Percentiles rank a stretch among this genome's conserved stretches.
phyloP scores from a whole-genome alignment of 2,113 vertebrate genomes.

The Hypanus sabinus region DNA sequence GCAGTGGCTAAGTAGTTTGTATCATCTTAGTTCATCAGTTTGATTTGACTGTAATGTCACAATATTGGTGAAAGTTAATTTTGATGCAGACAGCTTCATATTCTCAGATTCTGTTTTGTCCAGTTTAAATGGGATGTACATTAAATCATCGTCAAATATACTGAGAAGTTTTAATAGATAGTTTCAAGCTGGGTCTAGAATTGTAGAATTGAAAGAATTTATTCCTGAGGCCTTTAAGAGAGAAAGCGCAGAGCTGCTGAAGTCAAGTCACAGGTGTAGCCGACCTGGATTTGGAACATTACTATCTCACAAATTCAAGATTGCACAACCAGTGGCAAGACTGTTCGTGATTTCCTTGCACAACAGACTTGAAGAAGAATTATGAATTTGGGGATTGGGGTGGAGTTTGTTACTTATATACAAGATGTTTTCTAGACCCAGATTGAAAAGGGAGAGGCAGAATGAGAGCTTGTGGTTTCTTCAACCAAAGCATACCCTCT shows the following conservation, averaged over 20 bases:
- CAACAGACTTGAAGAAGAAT: conserved; percentile 29
- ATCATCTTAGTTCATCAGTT: conserved; percentile 16
- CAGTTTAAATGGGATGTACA: conserved; percentile 27
- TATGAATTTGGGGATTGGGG: background rate
- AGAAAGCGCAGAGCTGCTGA: conserved; percentile 14
- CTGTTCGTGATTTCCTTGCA: conserved; percentile 22
- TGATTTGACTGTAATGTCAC: background rate
- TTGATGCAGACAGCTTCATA: conserved; percentile 30
- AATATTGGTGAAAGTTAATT: conserved; percentile 25
- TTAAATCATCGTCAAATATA: background rate
- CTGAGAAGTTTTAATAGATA: conserved; percentile 19
- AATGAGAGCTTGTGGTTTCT: background rate
- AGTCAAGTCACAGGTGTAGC: background rate
- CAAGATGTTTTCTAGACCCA: background rate
- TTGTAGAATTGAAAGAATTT: conserved; percentile 12
- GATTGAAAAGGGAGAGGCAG: background rate
- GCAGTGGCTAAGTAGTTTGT: conserved; percentile 32
- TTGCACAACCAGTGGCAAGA: background rate
- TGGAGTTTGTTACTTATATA: background rate
- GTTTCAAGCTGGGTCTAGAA: conserved; percentile 12
- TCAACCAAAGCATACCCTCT: background rate
- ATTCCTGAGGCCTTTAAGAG: conserved; percentile 1
- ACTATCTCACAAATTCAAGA: background rate
- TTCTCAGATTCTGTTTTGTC: conserved; percentile 25
- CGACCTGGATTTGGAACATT: conserved; percentile 2